These are phyloP conservation scores for Egretta garzetta DNA, from an alignment of 2,113 vertebrate species.

Conservation along the genomic window DNA sequence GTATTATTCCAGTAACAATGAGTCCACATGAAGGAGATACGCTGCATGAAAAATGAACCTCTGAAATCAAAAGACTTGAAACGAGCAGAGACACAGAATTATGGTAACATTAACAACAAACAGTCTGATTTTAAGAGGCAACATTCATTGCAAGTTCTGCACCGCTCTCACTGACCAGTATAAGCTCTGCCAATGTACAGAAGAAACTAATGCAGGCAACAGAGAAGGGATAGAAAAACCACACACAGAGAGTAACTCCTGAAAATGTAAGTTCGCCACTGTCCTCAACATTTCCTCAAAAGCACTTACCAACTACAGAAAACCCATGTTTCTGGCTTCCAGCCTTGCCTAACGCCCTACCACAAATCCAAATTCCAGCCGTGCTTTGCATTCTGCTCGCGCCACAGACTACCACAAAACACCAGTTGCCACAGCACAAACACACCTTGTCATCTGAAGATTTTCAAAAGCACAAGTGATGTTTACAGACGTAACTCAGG, in stretches of 20 bases:
- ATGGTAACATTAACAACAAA: not conserved
- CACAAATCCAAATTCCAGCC: conserved; percentile 10
- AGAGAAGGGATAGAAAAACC: not conserved
- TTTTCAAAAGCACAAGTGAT: not conserved
- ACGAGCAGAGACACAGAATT: not conserved
- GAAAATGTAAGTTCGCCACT: not conserved
- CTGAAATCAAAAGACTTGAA: not conserved
- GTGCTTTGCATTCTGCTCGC: not conserved
- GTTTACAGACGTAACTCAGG: accelerated
- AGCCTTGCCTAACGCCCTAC: not conserved
- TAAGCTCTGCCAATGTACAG: not conserved
- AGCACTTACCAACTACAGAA: not conserved
- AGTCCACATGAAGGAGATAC: not conserved
- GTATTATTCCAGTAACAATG: not conserved
- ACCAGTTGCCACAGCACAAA: not conserved
- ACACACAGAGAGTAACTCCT: not conserved
- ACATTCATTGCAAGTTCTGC: not conserved
- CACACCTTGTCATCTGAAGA: not conserved
- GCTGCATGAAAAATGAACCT: not conserved
- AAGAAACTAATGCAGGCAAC: not conserved
- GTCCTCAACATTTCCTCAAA: conserved; percentile 45
- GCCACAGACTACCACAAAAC: not conserved
- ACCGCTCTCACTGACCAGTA: not conserved
- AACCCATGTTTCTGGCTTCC: not conserved
- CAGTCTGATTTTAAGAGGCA: not conserved